These are phyloP conservation scores for Chrysodeixis includens DNA, from an alignment of 2,888 invertebrate species.

Conservation along the genomic window DNA sequence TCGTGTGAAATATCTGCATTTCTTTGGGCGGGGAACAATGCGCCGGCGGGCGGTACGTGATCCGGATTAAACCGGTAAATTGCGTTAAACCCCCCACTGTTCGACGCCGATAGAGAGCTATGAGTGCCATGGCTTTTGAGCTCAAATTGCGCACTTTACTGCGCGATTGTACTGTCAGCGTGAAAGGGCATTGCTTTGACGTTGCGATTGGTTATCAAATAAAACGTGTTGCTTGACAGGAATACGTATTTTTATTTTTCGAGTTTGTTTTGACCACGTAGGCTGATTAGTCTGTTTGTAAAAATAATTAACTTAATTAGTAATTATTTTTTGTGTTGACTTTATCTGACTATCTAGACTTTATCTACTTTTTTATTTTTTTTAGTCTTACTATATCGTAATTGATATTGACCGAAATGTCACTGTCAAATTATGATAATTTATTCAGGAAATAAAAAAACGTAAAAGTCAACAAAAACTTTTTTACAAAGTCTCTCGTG, in stretches of 20 bases:
- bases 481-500: not conserved
- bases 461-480: too few species aligned
- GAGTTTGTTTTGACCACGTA: too few species aligned
- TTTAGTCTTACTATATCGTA: not conserved
- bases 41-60: slow-evolving; percentile 53
- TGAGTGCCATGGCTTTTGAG: slow-evolving; percentile 59
- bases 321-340: too few species aligned
- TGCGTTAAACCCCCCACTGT: slow-evolving; percentile 69
- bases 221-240: not conserved
- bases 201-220: slow-evolving; percentile 18
- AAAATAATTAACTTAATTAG: too few species aligned
- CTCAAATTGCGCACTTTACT: slow-evolving; percentile 61
- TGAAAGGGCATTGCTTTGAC: slow-evolving; percentile 30
- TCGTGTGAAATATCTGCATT: slow-evolving; percentile 57
- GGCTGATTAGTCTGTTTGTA: too few species aligned
- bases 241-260: slow-evolving; percentile 2
- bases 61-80: slow-evolving; percentile 71
- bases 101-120: slow-evolving; percentile 67
- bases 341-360: too few species aligned
- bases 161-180: slow-evolving; percentile 46
- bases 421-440: not conserved
- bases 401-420: too few species aligned
- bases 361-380: too few species aligned
- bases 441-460: not conserved
- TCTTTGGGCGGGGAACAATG: slow-evolving; percentile 61